A percentile compares a stretch with the other conserved stretches of the same genome.
These are phyloP conservation scores for Phenganax marumi DNA, from an alignment of 92 coral and sea anemone species.

Conservation along the genomic window DNA sequence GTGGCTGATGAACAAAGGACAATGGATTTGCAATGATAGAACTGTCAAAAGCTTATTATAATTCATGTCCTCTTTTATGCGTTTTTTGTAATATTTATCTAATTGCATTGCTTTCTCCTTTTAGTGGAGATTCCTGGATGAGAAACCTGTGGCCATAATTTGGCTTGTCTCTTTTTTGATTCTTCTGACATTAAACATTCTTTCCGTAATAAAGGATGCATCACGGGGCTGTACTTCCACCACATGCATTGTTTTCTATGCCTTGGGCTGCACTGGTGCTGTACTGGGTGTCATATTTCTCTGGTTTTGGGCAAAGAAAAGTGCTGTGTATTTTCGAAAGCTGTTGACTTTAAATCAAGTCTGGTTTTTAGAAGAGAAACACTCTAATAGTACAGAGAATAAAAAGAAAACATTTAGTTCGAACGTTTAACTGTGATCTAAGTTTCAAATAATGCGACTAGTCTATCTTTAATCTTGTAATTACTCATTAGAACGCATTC, in stretches of 20 bases:
- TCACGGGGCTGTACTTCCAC: constrained; percentile 83
- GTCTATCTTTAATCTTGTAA: no score
- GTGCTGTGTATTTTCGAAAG: constrained; percentile 70
- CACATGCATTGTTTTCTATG: constrained; percentile 93
- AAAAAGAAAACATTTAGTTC: background rate
- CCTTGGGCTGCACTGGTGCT: constrained; percentile 81
- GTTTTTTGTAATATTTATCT: background rate
- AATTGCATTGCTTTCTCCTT: constrained; percentile 1
- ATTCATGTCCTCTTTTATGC: no score
- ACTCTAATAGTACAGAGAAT: constrained; percentile 17
- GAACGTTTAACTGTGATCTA: background rate
- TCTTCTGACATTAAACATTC: constrained; percentile 82
- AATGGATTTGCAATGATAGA: no score
- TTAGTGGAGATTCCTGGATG: constrained; percentile 94
- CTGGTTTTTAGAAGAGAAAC: constrained; percentile 74
- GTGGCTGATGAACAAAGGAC: no score
- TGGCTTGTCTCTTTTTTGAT: constrained; percentile 84
- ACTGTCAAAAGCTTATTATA: no score
- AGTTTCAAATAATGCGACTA: no score
- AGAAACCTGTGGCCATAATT: constrained; percentile 85
- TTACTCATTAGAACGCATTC: no score
- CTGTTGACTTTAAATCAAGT: constrained; percentile 89
- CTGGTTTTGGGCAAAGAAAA: constrained; percentile 76
- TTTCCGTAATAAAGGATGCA: constrained; percentile 88
- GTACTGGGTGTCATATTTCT: constrained; percentile 83